Evolutionary conservation across 2,888 invertebrate species (phyloP).

Genomic region (Rotaria macrura): DNA sequence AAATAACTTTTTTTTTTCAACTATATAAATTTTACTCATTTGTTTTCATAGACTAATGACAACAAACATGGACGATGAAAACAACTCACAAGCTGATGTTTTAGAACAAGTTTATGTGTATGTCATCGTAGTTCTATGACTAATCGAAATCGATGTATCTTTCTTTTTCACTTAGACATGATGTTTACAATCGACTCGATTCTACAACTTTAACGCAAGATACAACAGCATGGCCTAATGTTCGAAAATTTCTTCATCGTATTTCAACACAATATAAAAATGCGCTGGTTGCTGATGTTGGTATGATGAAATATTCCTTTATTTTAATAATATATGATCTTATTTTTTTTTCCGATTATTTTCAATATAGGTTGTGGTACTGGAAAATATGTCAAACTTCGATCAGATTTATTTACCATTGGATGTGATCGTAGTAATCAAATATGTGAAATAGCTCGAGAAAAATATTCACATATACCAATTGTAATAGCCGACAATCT

Average conservation of each 20-base stretch:
- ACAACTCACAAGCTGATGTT: not conserved
- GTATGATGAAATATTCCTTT: not conserved
- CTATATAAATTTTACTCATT: not conserved
- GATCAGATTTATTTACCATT: constrained; percentile 39
- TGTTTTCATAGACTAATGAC: not conserved
- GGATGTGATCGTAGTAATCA: constrained; percentile 26
- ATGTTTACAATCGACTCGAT: not conserved
- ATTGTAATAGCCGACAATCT: constrained; percentile 30
- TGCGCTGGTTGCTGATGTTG: not conserved
- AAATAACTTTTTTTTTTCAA: not conserved
- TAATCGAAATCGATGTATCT: too few relatives aligned
- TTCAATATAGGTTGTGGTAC: constrained; percentile 92
- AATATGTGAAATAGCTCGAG: constrained; percentile 22
- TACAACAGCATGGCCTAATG: constrained; percentile 29
- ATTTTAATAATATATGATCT: too few relatives aligned
- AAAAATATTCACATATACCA: constrained; percentile 19
- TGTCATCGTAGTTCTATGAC: too few relatives aligned
- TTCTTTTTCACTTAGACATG: not conserved
- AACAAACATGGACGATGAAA: not conserved
- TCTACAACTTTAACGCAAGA: not conserved
- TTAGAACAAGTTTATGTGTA: constrained; percentile 20
- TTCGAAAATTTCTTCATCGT: constrained; percentile 23
- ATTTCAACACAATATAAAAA: not conserved
- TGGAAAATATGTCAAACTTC: constrained; percentile 76
- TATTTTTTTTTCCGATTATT: constrained; percentile 52